A percentile compares a stretch with the other conserved stretches of the same genome.
phyloP scores from a whole-genome alignment of 2,113 vertebrate species.

The Coryphaenoides rupestris region DNA sequence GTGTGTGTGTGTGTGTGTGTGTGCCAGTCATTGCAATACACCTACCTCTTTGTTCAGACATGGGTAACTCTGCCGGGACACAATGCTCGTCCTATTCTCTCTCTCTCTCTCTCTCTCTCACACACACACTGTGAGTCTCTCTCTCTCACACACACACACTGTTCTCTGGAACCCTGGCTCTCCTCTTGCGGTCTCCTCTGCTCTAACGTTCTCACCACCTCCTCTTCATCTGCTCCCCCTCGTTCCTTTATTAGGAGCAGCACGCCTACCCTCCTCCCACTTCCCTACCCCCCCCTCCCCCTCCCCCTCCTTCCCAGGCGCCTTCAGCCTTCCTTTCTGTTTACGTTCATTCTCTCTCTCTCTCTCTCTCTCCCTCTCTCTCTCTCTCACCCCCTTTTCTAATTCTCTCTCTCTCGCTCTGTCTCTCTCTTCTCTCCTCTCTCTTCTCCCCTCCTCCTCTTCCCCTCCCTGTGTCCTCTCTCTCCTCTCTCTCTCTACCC shows the following conservation, averaged over 20 bases:
- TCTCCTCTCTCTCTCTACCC: not conserved
- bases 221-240: slow-evolving; percentile 20
- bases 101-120: slow-evolving; percentile 9
- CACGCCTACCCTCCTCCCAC: not conserved
- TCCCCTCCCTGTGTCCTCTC: not conserved
- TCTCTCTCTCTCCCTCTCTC: not conserved
- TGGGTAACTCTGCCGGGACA: slow-evolving; percentile 58
- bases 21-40: slow-evolving; percentile 52
- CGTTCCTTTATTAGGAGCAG: not conserved
- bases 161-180: not conserved
- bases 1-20: slow-evolving; percentile 22
- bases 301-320: slow-evolving; percentile 50
- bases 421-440: not conserved
- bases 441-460: too few species aligned
- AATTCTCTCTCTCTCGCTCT: not conserved
- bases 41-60: slow-evolving; percentile 73
- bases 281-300: slow-evolving; percentile 11
- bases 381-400: not conserved
- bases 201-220: too few species aligned
- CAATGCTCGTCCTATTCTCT: slow-evolving; percentile 64
- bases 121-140: not conserved
- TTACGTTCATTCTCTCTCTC: slow-evolving; percentile 18
- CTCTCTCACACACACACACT: not conserved
- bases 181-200: not conserved
- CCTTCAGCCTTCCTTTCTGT: slow-evolving; percentile 28